Evolutionary conservation across 2,113 vertebrate species (phyloP).

Genomic region (Cyphomyrus plagiostoma): DNA sequence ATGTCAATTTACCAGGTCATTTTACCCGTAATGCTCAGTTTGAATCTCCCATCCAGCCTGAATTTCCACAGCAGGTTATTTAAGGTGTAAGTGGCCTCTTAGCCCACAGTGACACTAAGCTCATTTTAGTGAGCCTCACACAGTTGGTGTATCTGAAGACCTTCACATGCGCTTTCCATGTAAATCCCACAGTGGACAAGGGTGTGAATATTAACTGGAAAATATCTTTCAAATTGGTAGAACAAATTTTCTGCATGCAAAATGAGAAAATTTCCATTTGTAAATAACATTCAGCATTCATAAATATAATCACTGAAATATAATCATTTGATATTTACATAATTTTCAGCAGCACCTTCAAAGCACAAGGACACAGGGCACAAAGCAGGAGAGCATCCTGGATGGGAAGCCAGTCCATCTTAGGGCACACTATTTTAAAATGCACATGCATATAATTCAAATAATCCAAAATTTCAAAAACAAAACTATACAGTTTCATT

Average conservation of each 20-base stretch:
- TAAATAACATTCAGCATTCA: not conserved
- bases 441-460: not conserved
- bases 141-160: not conserved
- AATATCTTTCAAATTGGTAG: not conserved
- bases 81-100: not conserved
- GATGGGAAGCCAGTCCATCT: not conserved
- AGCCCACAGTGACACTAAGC: not conserved
- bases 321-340: not conserved
- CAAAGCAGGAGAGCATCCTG: not conserved
- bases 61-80: not conserved
- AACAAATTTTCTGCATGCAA: not conserved
- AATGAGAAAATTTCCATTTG: not conserved
- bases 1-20: not conserved
- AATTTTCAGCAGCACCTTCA: not conserved
- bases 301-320: not conserved
- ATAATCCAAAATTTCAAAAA: not conserved
- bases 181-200: not conserved
- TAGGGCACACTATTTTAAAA: not conserved
- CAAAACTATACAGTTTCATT: not conserved
- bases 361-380: not conserved
- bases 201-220: not conserved
- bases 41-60: not conserved
- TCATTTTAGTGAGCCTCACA: not conserved
- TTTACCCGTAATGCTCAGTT: not conserved
- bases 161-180: not conserved